Evolutionary conservation across 37 sponge, comb jelly and placozoan species (phyloP), one percentile per base, ranked within the genome.

Genomic region (Haliclona indistincta): DNA sequence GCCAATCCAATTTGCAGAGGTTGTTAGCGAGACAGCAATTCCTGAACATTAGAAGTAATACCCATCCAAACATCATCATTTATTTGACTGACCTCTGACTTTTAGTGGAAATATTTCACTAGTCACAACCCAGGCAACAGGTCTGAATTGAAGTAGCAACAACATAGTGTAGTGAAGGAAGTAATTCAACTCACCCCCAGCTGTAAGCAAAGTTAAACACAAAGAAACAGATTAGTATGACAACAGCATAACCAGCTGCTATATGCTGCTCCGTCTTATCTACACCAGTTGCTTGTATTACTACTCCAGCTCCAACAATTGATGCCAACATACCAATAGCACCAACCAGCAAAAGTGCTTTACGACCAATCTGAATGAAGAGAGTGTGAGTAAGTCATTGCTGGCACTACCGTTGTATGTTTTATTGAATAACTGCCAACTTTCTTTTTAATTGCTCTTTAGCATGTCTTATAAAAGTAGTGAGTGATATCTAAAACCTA

Each of bases 181-280:
- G n/a, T n/a, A n/a, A n/a, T n/a, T n/a, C n/a, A 17, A 73, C 84
- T 63, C 29, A 89, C 89, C 90, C 90, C 90, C 90, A 89, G 32
- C 81, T 40, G 60, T 74, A 85, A 5, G 90, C 90, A 79, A 89
- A 89, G 81, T 75, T 85, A 81, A 85, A 71, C 56, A 89, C 90
- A 85, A 80, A 89, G 54, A 79, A 54, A 25, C 79, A 74, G 53
- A 89, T 71, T 17, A 85, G 55, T 64, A 74, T 2, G 33, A 77
- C 83, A 7, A 85, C 71, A 2, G 74, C 15, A 75, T 80, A 80
- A 22, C 90, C 90, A 1, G 38, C 53, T 11, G 70, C 79, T n/a
- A 17, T 68, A 17, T 34, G 40, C 11, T 66, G 7, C 19, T 26
- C 56, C 19, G 10, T 20, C 13, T 71, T 32, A 70, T 63, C 56